A percentile compares a stretch with the other conserved stretches of the same genome.
These are phyloP conservation scores for Stenodera caucasica DNA, from an alignment of 2,888 invertebrate genomes.

Conservation along the genomic window DNA sequence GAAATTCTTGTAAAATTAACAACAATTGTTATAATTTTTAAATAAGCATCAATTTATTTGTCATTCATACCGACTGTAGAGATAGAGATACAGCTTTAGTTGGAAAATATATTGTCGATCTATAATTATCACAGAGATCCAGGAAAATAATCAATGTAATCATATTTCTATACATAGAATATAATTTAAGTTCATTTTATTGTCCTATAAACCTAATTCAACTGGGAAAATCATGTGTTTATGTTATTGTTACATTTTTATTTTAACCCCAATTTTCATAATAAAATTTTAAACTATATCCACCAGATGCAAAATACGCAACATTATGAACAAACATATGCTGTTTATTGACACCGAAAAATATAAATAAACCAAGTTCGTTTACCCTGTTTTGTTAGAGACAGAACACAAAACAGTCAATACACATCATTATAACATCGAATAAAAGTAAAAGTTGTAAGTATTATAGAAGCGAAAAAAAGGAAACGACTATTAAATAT, in stretches of 20 bases:
- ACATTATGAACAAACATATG: conserved; percentile 9
- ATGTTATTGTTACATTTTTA: too few relatives aligned
- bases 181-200: conserved; percentile 11
- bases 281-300: background rate
- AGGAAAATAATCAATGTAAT: too few relatives aligned
- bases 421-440: background rate
- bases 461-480: background rate
- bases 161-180: too few relatives aligned
- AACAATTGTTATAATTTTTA: too few relatives aligned
- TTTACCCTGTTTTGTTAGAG: conserved; percentile 31
- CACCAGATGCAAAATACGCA: conserved; percentile 6
- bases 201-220: conserved; percentile 26
- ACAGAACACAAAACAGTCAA: background rate
- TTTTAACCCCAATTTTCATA: background rate
- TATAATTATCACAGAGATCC: too few relatives aligned
- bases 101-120: too few relatives aligned
- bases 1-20: too few relatives aligned
- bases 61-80: too few relatives aligned
- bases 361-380: conserved; percentile 39
- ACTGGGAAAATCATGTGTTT: too few relatives aligned
- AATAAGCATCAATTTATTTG: too few relatives aligned
- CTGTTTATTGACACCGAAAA: conserved; percentile 10
- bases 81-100: too few relatives aligned
- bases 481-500: background rate
- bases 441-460: conserved; percentile 3